Evolutionary conservation across 2,888 invertebrate species (phyloP), one percentile per base, ranked within the genome.

Genomic region (Amiota minor): DNA sequence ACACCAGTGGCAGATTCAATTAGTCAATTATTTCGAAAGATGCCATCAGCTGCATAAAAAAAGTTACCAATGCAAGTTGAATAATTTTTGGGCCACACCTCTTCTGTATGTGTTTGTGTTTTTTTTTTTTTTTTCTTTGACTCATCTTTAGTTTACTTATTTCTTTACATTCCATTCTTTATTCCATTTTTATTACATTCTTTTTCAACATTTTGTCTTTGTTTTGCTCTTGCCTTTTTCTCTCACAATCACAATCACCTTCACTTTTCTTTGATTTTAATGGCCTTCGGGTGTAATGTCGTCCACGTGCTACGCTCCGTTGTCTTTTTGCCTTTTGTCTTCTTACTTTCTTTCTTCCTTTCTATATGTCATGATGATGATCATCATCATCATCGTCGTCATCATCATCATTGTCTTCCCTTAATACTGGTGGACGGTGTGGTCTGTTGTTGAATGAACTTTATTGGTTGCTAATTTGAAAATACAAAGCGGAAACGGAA

Each of bases 381-480:
- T 53, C n/a, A 53, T n/a, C n/a, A 53, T 53, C n/a, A n/a, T 53
- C n/a, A 9, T 50, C n/a, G 75, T 53, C n/a, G 12, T n/a, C n/a
- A 53, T 53, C n/a, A n/a, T 53, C n/a, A 9, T 50, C n/a, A 12
- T 35, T 8, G 35, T 35, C 35, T 35, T 53, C 14, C 53, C n/a
- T 53, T 53, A 35, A 35, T 8, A 35, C 35, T 35, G 35, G 6
- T 2, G 35, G 35, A 6, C 35, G 35, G 35, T 6, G 6, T 35
- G 35, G 35, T 6, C 35, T 35, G 35, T 35, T 35, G 35, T 35
- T 76, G 77, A 80, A 35, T 20, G 79, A 79, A 80, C 80, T 80
- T 80, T 80, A 80, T 80, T 80, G 76, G 76, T 80, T 74, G 77
- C 80, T 80, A 80, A 80, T 80, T 79, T 79, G 75, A 79, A 79